A percentile compares a stretch with the other conserved stretches of the same genome.
phyloP scores from a whole-genome alignment of 2,797 vertebrate genomes.

The Neoniphon sammara region DNA sequence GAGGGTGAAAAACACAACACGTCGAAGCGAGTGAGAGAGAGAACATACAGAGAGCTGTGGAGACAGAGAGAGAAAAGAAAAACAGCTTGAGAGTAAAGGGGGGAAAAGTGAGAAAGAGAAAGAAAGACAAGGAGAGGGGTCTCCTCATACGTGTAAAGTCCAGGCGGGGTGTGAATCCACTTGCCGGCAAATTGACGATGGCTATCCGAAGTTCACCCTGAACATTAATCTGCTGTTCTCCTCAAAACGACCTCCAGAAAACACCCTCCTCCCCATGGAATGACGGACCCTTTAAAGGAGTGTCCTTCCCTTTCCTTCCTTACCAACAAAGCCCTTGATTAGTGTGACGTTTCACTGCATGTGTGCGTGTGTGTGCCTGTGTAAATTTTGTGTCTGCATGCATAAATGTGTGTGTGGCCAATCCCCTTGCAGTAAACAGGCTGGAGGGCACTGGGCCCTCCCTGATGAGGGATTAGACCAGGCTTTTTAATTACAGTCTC shows the following conservation, averaged over 20 bases:
- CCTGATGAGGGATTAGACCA: slow-evolving; percentile 75
- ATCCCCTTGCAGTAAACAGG: slow-evolving; percentile 69
- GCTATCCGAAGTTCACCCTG: slow-evolving; percentile 52
- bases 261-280: slow-evolving; percentile 26
- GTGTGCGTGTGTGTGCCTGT: slow-evolving; percentile 43
- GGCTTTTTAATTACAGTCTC: slow-evolving; percentile 77
- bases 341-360: slow-evolving; percentile 44
- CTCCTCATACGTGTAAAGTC: slow-evolving; percentile 36
- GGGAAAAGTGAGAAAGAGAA: neutral
- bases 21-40: slow-evolving; percentile 28
- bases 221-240: slow-evolving; percentile 61
- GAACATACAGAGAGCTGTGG: slow-evolving; percentile 4
- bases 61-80: neutral
- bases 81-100: neutral
- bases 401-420: slow-evolving; percentile 60
- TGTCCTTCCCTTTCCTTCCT: slow-evolving; percentile 42
- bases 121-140: slow-evolving; percentile 18
- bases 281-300: slow-evolving; percentile 24
- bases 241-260: slow-evolving; percentile 62
- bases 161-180: slow-evolving; percentile 24
- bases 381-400: slow-evolving; percentile 24
- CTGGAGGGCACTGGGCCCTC: slow-evolving; percentile 68
- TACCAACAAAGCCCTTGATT: slow-evolving; percentile 47
- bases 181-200: slow-evolving; percentile 49
- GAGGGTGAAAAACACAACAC: slow-evolving; percentile 39